These are phyloP conservation scores for Cherax quadricarinatus DNA, from an alignment of 1,140 invertebrate species.

Conservation along the genomic window DNA sequence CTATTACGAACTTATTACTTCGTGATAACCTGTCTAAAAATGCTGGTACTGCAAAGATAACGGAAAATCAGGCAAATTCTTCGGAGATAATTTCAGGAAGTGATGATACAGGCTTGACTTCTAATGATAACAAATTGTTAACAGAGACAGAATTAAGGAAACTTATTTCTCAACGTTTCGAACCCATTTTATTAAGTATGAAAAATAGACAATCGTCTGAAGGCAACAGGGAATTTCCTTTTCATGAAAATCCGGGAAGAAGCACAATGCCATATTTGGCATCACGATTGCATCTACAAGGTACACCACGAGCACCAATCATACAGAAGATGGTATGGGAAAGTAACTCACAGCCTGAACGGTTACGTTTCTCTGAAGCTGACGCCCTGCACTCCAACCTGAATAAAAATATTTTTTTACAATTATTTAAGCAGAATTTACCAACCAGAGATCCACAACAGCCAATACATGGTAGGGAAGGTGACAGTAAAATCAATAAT, in stretches of 20 bases:
- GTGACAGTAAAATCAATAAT: too few relatives aligned
- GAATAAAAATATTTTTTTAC: neutral
- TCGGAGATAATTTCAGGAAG: neutral
- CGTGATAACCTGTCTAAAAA: neutral
- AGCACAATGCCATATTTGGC: neutral
- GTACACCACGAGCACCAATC: neutral
- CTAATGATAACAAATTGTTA: neutral
- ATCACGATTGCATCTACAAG: neutral
- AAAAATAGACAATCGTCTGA: neutral
- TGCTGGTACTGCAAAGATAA: neutral
- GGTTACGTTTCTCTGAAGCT: neutral
- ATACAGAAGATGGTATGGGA: neutral
- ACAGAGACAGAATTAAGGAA: neutral
- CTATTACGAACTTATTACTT: neutral
- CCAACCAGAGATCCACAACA: neutral
- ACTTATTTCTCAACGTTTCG: neutral
- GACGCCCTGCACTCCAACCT: neutral
- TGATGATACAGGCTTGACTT: neutral
- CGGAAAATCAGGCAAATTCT: neutral
- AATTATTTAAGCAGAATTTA: neutral
- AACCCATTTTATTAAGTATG: neutral
- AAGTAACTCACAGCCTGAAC: neutral
- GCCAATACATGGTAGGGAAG: neutral
- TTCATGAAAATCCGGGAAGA: neutral
- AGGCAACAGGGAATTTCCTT: neutral